Base-by-base conservation (phyloP, 2,888 invertebrate species). In the Drosophila subquinaria region DNA sequence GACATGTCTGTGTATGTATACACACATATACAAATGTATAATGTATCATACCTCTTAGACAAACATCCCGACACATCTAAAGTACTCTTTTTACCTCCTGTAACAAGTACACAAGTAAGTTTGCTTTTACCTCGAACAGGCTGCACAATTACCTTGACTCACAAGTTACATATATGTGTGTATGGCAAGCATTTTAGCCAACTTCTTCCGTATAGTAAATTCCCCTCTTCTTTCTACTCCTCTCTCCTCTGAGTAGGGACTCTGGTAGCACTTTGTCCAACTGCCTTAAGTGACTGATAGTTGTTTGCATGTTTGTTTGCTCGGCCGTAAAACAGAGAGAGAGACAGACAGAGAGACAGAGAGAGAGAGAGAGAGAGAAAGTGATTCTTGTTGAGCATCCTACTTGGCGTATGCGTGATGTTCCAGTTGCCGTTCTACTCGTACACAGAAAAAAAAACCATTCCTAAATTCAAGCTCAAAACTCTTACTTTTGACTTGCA, bases 201-300 rank as follows among this genome's bases (percentile, higher is more conserved):
- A 76, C 56, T 72, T 52, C 61, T 73, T 36, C 35, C 50, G 50
- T 40, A 40, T n/a, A 27, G 17, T 17, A 1, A 27, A 33, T 48
- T 6, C 17, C 6, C 13, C 36, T 5, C 36, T 52, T 47, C 11
- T 30, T 35, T 6, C 0, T 27, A 1, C 30, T 13, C 47, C 38
- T 3, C 30, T 11, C 15, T 9, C 27, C 2, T 27, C 8, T 17
- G 1, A 17, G 47, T 23, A 27, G 27, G 5, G 27, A 27, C 27
- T 27, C 27, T 27, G 62, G 27, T 20, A 71, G 71, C 71, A 80
- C 80, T 80, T 80, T 80, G 80, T 66, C 62, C 72, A 75, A 72
- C 79, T 70, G 67, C 73, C 75, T 88, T 86, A 90, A 86, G 85
- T 88, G 85, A 86, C 83, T 83, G 90, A 90, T 90, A 88, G 85